Evolutionary conservation across 2,888 invertebrate species (phyloP).

Genomic region (Julus scandinavius): DNA sequence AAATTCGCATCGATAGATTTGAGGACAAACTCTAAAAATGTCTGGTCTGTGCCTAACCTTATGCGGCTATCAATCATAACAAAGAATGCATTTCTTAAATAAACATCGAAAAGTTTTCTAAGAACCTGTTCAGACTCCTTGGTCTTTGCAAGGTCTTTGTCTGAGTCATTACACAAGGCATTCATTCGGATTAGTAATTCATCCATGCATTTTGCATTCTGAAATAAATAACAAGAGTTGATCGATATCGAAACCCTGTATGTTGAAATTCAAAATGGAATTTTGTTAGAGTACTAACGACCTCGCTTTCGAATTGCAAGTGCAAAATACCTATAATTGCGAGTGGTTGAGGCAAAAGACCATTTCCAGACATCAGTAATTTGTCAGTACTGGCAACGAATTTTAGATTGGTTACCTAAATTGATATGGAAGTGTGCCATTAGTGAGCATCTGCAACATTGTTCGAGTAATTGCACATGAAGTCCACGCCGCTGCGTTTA

Average conservation of each 20-base stretch:
- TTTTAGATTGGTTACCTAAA: slow-evolving; percentile 25
- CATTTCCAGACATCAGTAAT: neutral
- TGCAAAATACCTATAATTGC: slow-evolving; percentile 4
- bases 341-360: neutral
- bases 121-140: neutral
- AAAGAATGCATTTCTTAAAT: slow-evolving; percentile 34
- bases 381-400: neutral
- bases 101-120: neutral
- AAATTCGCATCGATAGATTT: slow-evolving; percentile 36
- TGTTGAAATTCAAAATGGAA: neutral
- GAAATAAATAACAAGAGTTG: neutral
- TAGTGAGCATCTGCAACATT: neutral
- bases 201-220: neutral
- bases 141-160: neutral
- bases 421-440: neutral
- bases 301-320: neutral
- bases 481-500: neutral
- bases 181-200: neutral
- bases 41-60: slow-evolving; percentile 4
- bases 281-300: neutral
- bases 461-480: neutral
- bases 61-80: neutral
- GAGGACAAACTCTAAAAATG: neutral
- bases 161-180: neutral
- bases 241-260: neutral